These are phyloP conservation scores for Hylaeus anthracinus DNA, from an alignment of 1,140 invertebrate genomes.

Conservation along the genomic window DNA sequence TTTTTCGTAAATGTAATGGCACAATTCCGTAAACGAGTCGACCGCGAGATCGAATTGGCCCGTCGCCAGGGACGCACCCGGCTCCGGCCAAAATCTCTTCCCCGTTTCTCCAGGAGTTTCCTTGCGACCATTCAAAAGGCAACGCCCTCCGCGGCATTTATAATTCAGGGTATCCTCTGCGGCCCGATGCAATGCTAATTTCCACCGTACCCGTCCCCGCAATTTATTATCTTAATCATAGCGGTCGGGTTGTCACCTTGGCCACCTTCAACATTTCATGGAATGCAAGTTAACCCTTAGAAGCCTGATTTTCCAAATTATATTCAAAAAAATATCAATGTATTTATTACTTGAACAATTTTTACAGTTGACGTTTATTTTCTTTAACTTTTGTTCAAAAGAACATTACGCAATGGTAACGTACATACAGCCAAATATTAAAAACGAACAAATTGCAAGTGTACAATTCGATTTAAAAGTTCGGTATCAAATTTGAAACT, in stretches of 20 bases:
- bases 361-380: too few relatives aligned
- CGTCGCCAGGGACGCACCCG: conserved; percentile 40
- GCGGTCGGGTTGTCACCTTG: not conserved
- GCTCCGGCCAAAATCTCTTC: conserved; percentile 40
- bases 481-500: too few relatives aligned
- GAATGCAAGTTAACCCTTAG: conserved; percentile 1
- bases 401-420: too few relatives aligned
- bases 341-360: too few relatives aligned
- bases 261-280: not conserved
- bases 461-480: too few relatives aligned
- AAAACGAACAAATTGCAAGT: too few relatives aligned
- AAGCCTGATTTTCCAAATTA: too few relatives aligned
- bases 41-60: conserved; percentile 61
- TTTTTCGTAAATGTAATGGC: conserved; percentile 37
- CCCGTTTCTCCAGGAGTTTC: not conserved
- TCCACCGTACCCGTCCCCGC: conserved; percentile 49
- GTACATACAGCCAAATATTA: too few relatives aligned
- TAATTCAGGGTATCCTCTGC: conserved; percentile 53
- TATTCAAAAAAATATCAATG: too few relatives aligned
- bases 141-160: conserved; percentile 40
- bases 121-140: conserved; percentile 26
- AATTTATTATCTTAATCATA: conserved; percentile 75
- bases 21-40: conserved; percentile 49
- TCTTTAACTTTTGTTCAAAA: too few relatives aligned
- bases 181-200: conserved; percentile 56